Evolutionary conservation across 2,113 vertebrate genomes (phyloP).

Genomic region (Recurvirostra avosetta): DNA sequence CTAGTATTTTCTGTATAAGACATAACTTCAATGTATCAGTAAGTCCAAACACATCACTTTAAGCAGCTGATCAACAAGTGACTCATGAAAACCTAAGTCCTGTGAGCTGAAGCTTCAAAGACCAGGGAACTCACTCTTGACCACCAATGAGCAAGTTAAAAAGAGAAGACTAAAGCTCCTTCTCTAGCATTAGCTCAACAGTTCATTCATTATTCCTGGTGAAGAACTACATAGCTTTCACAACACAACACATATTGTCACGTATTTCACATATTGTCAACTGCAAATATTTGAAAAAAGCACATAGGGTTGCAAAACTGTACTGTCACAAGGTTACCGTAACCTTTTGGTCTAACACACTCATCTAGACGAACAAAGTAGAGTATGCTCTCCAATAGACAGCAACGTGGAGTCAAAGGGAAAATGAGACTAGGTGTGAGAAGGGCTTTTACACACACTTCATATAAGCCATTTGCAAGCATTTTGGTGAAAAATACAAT

Average conservation of each 20-base stretch:
- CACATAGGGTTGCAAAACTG: neutral
- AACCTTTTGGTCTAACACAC: neutral
- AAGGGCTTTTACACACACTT: neutral
- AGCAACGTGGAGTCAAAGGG: neutral
- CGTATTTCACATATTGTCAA: neutral
- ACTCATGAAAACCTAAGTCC: neutral
- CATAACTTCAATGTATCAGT: neutral
- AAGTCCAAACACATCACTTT: neutral
- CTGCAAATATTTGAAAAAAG: neutral
- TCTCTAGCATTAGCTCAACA: neutral
- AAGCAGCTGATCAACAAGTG: neutral
- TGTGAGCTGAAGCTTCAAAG: neutral
- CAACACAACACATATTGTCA: too few species aligned
- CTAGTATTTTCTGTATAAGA: neutral
- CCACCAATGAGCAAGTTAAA: neutral
- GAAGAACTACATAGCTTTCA: neutral
- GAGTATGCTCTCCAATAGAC: neutral
- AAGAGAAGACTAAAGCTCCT: neutral
- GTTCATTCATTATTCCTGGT: neutral
- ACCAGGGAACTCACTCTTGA: neutral
- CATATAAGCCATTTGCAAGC: neutral
- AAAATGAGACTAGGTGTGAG: neutral
- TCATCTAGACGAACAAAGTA: neutral
- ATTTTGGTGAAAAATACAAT: neutral
- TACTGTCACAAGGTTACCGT: neutral